Evolutionary conservation across 2,113 vertebrate species (phyloP), one percentile per base, ranked within the genome.

Genomic region (Lophotis ruficrista): DNA sequence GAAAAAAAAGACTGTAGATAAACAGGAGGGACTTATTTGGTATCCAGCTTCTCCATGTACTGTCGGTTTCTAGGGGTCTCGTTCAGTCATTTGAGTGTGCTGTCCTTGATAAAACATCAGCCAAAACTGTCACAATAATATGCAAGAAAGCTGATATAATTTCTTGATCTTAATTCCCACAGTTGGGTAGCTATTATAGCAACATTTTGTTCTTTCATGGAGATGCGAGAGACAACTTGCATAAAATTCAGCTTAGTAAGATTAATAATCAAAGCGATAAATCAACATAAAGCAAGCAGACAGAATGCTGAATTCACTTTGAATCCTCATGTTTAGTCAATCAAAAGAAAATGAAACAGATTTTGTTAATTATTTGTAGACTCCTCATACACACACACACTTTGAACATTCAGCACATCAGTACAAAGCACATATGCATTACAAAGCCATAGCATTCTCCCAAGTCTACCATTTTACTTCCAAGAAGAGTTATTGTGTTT

Each of bases 91-190:
- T 48, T 41, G 76, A 94, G 76, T 19, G 19, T 62, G 27, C 65
- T 64, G 89, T 96, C 94, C 89, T 94, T 31, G 81, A 94, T 89
- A 93, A 68, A 94, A 83, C 65, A 95, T 68, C 71, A 92, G 57
- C 65, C 62, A 93, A 92, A 96, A 87, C 86, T 94, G 89, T 92
- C 89, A 94, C 92, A 96, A 95, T 89, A 90, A 82, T 43, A 70
- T 90, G 78, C 85, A 83, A 87, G 69, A 10, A 64, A 87, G 86
- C 37, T 72, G 91, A 53, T 79, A 62, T 72, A 27, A 1, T 91
- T 95, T 83, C 90, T 83, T 95, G 86, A 96, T 93, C 90, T 76
- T 79, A 45, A 65, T 87, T 94, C 76, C 94, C 86, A 96, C 95
- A 91, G 83, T 82, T 89, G 73, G 75, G 51, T 53, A 83, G 65